Percentiles rank a stretch among this genome's conserved stretches.
Evolutionary conservation across 2,113 vertebrate genomes (phyloP).

Genomic region (Xenotilapia longispinis): DNA sequence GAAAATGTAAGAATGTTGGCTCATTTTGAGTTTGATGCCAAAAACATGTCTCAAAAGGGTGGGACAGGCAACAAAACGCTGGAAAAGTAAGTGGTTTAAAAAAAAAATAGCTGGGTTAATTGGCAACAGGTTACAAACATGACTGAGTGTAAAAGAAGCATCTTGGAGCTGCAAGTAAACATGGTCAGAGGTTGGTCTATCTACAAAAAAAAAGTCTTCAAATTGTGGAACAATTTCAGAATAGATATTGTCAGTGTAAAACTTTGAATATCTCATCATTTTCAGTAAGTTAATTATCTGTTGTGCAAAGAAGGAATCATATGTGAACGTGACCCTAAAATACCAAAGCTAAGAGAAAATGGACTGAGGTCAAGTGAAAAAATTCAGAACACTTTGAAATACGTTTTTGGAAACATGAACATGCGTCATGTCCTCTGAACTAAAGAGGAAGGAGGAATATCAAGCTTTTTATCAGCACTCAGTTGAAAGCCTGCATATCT

Average conservation of each 20-base stretch:
- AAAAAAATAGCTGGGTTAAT: neutral
- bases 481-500: neutral
- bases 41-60: neutral
- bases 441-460: neutral
- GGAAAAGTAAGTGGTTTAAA: accelerated
- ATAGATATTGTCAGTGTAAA: neutral
- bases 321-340: neutral
- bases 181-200: neutral
- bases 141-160: neutral
- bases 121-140: neutral
- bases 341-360: neutral
- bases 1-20: neutral
- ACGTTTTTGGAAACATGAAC: neutral
- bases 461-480: neutral
- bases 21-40: neutral
- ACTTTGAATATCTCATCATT: neutral
- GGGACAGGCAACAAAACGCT: accelerated
- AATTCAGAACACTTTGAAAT: neutral
- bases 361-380: neutral
- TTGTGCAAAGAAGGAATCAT: neutral
- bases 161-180: neutral
- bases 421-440: neutral
- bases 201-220: neutral
- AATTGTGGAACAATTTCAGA: neutral
- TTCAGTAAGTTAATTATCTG: neutral